A percentile compares a stretch with the other conserved stretches of the same genome.
phyloP scores from a whole-genome alignment of 2,888 invertebrate genomes.

The Drosophila mimica region DNA sequence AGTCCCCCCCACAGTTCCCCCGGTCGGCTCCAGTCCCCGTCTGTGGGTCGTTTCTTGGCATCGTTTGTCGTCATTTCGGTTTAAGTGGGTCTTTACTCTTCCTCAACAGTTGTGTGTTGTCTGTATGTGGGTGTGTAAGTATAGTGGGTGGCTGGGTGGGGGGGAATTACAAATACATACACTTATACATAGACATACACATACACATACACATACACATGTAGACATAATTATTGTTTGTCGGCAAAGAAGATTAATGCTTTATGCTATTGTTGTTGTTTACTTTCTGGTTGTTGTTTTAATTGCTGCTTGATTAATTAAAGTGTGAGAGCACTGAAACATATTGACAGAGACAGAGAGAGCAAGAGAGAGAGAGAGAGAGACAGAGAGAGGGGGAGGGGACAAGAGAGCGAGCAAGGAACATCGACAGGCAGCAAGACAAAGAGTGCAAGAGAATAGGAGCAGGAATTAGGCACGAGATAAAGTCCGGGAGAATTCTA shows the following conservation, averaged over 20 bases:
- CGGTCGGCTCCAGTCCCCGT: background rate
- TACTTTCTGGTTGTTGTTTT: slow-evolving; percentile 29
- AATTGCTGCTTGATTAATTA: slow-evolving; percentile 57
- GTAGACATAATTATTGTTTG: slow-evolving; percentile 33
- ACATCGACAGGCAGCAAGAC: slow-evolving; percentile 43
- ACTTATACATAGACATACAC: slow-evolving; percentile 12
- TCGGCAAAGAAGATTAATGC: slow-evolving; percentile 40
- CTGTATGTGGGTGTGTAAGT: slow-evolving; percentile 6
- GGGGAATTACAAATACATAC: slow-evolving; percentile 14
- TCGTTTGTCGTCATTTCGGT: slow-evolving; percentile 58
- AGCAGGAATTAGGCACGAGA: background rate
- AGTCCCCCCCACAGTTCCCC: background rate
- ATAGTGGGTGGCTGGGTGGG: slow-evolving; percentile 1
- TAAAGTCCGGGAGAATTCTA: background rate
- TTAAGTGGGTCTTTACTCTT: slow-evolving; percentile 53
- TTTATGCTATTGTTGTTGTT: slow-evolving; percentile 27
- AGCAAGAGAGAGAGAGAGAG: slow-evolving; percentile 15
- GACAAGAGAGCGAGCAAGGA: slow-evolving; percentile 15
- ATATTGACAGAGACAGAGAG: slow-evolving; percentile 32
- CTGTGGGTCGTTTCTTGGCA: slow-evolving; percentile 33
- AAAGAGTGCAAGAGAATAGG: slow-evolving; percentile 5
- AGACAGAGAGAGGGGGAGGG: slow-evolving; percentile 4
- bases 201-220: slow-evolving; percentile 13
- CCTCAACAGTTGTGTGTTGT: slow-evolving; percentile 4
- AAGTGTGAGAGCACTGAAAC: slow-evolving; percentile 56